Evolutionary conservation across 2,888 invertebrate species (phyloP).

Genomic region (Tiphia femorata): DNA sequence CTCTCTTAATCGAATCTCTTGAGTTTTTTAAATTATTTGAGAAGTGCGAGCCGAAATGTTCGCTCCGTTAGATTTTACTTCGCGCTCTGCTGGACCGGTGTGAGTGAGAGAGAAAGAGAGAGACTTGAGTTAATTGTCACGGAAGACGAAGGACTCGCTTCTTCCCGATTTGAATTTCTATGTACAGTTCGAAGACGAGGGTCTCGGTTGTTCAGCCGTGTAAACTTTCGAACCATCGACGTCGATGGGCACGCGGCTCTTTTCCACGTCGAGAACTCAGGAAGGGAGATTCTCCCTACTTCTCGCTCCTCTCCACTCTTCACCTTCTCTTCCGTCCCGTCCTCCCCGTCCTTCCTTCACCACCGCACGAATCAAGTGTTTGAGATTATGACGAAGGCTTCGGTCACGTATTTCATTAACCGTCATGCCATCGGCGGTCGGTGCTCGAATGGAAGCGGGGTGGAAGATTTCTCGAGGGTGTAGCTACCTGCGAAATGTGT

Average conservation of each 20-base stretch:
- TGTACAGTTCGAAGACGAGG: background rate
- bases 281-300: constrained; percentile 13
- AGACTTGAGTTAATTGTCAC: no score
- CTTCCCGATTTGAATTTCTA: no score
- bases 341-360: constrained; percentile 26
- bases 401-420: constrained; percentile 70
- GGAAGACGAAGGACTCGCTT: no score
- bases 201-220: constrained; percentile 5
- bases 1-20: no score
- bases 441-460: constrained; percentile 23
- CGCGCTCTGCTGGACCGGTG: no score
- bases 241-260: constrained; percentile 11
- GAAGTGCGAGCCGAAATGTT: no score
- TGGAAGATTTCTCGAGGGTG: constrained; percentile 42
- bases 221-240: constrained; percentile 29
- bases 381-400: constrained; percentile 67
- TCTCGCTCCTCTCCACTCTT: no score
- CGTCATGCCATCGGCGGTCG: constrained; percentile 51
- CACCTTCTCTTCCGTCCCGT: no score
- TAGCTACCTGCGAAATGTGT: constrained; percentile 57
- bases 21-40: no score
- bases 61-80: no score
- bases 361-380: constrained; percentile 62
- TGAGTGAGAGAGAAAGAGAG: no score
- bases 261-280: background rate